Evolutionary conservation across 2,888 invertebrate species (phyloP), one percentile per base, ranked within the genome.

Genomic region (Sialis fuliginosa): DNA sequence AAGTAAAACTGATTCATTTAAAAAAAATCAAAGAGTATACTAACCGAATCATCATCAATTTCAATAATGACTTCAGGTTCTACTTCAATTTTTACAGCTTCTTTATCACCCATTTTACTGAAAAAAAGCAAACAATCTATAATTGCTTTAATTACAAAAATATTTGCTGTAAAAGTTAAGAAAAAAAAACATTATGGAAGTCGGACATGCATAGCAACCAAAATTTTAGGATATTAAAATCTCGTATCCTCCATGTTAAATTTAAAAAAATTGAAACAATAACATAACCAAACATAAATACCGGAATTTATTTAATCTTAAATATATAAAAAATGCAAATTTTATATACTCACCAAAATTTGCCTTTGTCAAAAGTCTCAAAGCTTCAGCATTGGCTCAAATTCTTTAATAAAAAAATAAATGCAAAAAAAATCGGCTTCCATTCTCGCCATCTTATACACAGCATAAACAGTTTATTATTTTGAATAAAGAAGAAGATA

Each of bases 31-130:
- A 10, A 37, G 8, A 32, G 8, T 43, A 34, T 33, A 22, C 31
- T 7, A 33, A 22, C 33, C 13, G 13, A 35, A 30, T 46, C 47
- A 13, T 46, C 46, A 40, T 46, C 46, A 34, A 47, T 39, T 37
- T 47, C 47, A 37, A 47, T 32, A 33, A 47, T 42, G n/a, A 47
- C 42, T 7, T 47, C 47, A 31, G 47, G 47, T 35, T 47, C 47
- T 13, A 47, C 47, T 42, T 47, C 47, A 30, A 47, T 33, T 37
- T 42, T 47, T 33, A 42, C 42, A 32, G 34, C 34, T 37, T 22
- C 12, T 42, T 42, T 37, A 42, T 47, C 42, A 33, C 37, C 47
- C 47, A 47, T 47, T 33, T 31, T 47, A 39, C 37, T 39, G 33
- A 33, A 47, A n/a, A 22, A 42, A 9, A 33, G 6, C 10, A n/a